Conservation (phyloP, 2,888 invertebrate genomes). For the Lithophane socia region DNA sequence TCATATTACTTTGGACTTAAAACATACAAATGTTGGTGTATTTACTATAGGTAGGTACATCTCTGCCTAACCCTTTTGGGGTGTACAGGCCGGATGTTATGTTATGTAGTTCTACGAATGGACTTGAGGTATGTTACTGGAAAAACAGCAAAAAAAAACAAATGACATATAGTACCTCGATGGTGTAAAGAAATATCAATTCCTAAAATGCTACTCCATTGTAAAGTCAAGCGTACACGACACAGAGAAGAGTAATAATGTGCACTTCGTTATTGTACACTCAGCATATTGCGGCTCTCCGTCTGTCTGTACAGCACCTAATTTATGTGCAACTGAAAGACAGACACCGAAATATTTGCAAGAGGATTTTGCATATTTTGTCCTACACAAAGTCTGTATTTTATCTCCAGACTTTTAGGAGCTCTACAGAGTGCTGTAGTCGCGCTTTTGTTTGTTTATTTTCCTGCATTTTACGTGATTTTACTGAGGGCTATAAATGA, state of each 20-base stretch:
- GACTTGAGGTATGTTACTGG: no score
- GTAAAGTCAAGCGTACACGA: not conserved
- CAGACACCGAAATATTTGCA: not conserved
- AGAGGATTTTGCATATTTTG: not conserved
- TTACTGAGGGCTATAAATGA: no score
- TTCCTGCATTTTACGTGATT: not conserved
- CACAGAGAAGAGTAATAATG: not conserved
- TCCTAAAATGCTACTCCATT: not conserved
- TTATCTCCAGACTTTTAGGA: constrained; percentile 1
- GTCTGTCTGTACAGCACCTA: not conserved
- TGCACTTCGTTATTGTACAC: constrained; percentile 7
- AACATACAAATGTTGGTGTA: not conserved
- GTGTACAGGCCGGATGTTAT: no score
- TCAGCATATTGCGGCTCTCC: constrained; percentile 9
- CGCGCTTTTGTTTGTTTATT: not conserved
- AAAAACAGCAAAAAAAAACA: no score
- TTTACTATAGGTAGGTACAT: not conserved
- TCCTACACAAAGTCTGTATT: constrained; percentile 9
- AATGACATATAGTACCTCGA: no score
- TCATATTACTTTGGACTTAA: not conserved
- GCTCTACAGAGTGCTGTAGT: not conserved
- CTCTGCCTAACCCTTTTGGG: not conserved
- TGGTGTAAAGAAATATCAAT: not conserved
- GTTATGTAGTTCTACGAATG: not conserved
- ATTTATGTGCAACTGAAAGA: constrained; percentile 1